Conservation (phyloP, 2,113 vertebrate genomes). For the Hemibagrus wyckioides region DNA sequence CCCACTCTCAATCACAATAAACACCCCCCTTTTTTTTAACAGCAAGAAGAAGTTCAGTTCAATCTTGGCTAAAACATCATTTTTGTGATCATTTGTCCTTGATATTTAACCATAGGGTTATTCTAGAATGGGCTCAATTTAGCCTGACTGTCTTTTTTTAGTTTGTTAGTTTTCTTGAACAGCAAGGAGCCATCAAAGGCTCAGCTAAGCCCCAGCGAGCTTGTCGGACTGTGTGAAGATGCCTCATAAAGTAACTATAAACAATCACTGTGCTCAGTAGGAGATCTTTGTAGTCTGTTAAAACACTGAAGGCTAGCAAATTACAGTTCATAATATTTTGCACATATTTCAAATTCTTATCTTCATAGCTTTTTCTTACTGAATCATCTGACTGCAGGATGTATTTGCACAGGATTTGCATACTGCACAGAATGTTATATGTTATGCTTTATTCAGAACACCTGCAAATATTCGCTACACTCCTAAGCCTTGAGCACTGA, state of each 20-base stretch:
- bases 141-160: conserved; percentile 25
- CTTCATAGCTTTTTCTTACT: not conserved
- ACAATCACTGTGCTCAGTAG: conserved; percentile 1
- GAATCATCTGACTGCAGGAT: not conserved
- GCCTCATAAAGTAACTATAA: conserved; percentile 16
- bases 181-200: conserved; percentile 8
- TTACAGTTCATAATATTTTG: conserved; percentile 1
- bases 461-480: not conserved
- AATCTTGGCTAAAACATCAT: not conserved
- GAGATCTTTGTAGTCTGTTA: conserved; percentile 21
- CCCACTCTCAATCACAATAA: conserved; percentile 11
- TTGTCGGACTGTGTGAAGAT: conserved; percentile 7
- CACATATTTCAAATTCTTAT: not conserved
- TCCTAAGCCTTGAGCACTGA: not conserved
- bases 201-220: not conserved
- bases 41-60: not conserved
- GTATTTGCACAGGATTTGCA: not conserved
- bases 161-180: conserved; percentile 41
- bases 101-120: conserved; percentile 4
- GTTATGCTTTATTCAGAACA: not conserved
- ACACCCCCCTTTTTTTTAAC: not conserved
- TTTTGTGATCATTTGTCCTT: not conserved
- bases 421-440: not conserved
- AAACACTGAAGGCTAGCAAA: not conserved
- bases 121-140: conserved; percentile 9